Percentiles rank a stretch among this genome's conserved stretches.
phyloP scores from a whole-genome alignment of 64 coral and sea anemone genomes.

The Porites australiensis region DNA sequence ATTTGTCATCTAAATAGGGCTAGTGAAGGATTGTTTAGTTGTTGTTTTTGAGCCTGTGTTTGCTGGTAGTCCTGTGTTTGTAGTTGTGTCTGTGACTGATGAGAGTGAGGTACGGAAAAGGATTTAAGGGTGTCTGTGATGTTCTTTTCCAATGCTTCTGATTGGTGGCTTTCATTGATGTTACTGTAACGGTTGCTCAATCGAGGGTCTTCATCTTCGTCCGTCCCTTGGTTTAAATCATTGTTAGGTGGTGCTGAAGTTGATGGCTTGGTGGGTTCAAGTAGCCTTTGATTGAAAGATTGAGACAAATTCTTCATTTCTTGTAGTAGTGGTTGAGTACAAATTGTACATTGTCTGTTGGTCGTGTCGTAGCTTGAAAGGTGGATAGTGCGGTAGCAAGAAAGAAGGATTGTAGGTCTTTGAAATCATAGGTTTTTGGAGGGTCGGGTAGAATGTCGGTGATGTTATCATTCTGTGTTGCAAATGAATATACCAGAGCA shows the following conservation, averaged over 20 bases:
- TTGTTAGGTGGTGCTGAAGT: not conserved
- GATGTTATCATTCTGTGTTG: not conserved
- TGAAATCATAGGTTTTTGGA: slow-evolving; percentile 38
- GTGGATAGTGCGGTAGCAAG: slow-evolving; percentile 50
- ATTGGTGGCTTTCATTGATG: slow-evolving; percentile 1
- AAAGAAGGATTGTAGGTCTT: slow-evolving; percentile 28
- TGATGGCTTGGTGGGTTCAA: not conserved
- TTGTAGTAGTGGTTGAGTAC: not conserved
- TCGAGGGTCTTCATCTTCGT: not conserved
- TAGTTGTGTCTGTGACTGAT: too few relatives aligned
- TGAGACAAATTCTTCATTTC: slow-evolving; percentile 15
- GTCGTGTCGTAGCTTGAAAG: not conserved
- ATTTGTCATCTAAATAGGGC: not conserved
- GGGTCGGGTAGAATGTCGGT: not conserved
- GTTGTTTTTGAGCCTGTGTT: slow-evolving; percentile 10
- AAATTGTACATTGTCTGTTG: not conserved
- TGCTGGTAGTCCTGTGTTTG: too few relatives aligned
- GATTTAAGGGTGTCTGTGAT: slow-evolving; percentile 5
- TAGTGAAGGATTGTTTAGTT: not conserved
- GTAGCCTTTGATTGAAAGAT: too few relatives aligned
- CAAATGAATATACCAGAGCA: slow-evolving; percentile 50
- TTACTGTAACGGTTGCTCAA: not conserved
- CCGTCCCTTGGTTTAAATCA: not conserved
- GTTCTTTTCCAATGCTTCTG: not conserved
- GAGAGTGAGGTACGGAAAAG: slow-evolving; percentile 39